phyloP scores from a whole-genome alignment of 1,140 invertebrate genomes.

The honey bee (Apis mellifera) region Amel_HAv3.1 CM009940.2:8645001-8645500 shows the following conservation, averaged over 20 bases:
- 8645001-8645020: no score
- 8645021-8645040: no score
- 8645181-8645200: constrained; percentile 40
- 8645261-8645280: neutral
- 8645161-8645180: neutral
- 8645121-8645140: neutral
- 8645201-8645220: neutral
- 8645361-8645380: constrained; percentile 18
- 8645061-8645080: neutral
- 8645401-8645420: constrained; percentile 68
- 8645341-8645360: constrained; percentile 22
- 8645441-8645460: constrained; percentile 56
- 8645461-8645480: constrained; percentile 45
- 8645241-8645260: neutral
- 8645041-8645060: neutral
- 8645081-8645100: fast-evolving
- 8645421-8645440: constrained; percentile 50
- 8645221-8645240: constrained; percentile 15
- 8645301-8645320: neutral
- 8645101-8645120: no score
- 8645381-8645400: constrained; percentile 53
- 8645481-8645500: neutral
- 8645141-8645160: constrained; percentile 23
- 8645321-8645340: neutral
- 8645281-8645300: constrained; percentile 29